Conservation (phyloP, 2,797 vertebrate genomes). For the Arrhamphus sclerolepis region DNA sequence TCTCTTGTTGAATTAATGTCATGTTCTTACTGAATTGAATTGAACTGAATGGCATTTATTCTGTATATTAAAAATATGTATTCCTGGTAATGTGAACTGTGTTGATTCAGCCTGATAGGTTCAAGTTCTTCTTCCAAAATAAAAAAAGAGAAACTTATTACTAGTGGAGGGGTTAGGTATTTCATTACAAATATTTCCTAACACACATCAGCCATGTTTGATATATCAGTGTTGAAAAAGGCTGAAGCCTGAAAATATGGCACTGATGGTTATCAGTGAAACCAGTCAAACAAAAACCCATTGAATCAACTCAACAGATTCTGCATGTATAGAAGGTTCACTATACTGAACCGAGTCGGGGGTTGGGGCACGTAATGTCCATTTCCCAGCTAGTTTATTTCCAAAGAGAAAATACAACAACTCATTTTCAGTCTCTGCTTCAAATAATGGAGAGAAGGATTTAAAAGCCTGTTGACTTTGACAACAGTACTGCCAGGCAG, state of each 20-base stretch:
- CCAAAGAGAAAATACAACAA: not conserved
- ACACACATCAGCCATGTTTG: no score
- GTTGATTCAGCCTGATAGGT: no score
- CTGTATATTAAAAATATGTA: no score
- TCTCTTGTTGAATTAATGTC: no score
- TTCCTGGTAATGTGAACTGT: no score
- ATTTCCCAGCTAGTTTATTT: not conserved
- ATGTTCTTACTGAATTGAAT: no score
- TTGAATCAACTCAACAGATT: slow-evolving; percentile 21
- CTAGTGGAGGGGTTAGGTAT: no score
- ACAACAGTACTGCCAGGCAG: not conserved
- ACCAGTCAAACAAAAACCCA: slow-evolving; percentile 45
- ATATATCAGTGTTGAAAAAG: not conserved
- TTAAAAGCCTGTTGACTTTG: not conserved
- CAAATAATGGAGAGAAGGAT: not conserved
- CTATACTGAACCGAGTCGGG: slow-evolving; percentile 12
- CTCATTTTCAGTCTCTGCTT: not conserved
- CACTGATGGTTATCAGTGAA: slow-evolving; percentile 45
- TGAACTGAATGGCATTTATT: no score
- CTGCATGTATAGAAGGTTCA: slow-evolving; percentile 15
- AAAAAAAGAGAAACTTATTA: no score
- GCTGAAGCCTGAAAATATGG: slow-evolving; percentile 13
- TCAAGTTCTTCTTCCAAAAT: no score
- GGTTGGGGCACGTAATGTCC: slow-evolving; percentile 5
- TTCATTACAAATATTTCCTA: no score